Conservation (phyloP, 2,797 vertebrate species). For the Sebastes taczanowskii region DNA sequence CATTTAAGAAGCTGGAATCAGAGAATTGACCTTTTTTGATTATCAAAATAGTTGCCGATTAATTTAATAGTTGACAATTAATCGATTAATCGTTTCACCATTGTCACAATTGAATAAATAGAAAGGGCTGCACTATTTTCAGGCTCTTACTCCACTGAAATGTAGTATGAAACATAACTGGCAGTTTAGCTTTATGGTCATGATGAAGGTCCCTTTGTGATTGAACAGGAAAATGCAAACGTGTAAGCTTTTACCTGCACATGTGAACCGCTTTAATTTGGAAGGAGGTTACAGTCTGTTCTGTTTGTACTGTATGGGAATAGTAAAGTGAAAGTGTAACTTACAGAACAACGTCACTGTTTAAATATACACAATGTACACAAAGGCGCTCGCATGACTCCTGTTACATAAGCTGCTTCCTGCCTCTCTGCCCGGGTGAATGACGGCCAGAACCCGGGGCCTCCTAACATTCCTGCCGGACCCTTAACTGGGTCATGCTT, state of each 20-base stretch:
- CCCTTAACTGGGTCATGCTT: conserved; percentile 62
- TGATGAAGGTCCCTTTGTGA: neutral
- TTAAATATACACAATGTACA: conserved; percentile 25
- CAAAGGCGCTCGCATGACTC: conserved; percentile 75
- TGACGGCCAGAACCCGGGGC: conserved; percentile 39
- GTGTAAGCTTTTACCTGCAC: neutral
- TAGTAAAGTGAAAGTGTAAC: neutral
- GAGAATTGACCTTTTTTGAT: no score
- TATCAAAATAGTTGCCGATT: no score
- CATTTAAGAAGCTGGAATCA: no score
- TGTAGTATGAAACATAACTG: neutral
- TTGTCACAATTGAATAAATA: neutral
- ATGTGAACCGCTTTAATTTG: neutral
- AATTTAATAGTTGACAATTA: no score
- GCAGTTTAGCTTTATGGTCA: neutral
- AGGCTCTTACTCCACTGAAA: no score
- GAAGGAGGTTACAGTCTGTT: neutral
- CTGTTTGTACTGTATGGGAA: neutral
- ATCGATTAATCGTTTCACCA: no score
- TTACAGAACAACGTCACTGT: neutral
- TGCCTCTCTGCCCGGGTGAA: conserved; percentile 31
- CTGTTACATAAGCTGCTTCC: conserved; percentile 75
- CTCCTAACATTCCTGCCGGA: conserved; percentile 59
- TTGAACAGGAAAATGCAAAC: neutral
- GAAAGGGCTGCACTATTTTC: neutral